Evolutionary conservation across 2,888 invertebrate genomes (phyloP), one percentile per base, ranked within the genome.

Genomic region (Lysandra coridon): DNA sequence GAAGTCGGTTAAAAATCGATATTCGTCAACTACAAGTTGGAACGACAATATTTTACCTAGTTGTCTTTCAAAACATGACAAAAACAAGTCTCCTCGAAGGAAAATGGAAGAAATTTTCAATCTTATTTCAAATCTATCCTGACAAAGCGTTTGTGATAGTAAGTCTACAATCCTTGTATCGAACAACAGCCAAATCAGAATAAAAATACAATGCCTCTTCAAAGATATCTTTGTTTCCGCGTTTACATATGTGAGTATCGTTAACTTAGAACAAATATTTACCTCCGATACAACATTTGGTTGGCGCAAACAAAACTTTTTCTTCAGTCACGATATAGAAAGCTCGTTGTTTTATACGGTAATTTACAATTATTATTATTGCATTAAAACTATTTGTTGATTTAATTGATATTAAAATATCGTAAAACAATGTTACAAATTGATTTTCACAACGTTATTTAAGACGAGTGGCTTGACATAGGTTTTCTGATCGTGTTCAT

Each of bases 291-390:
- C 80, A 69, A 79, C 78, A 81, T 81, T 80, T 80, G 82, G 74
- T 75, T 73, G 40, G 75, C 69, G 77, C n/a, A 78, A 80, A 79
- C 80, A 82, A 73, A 79, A 78, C 80, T 83, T 82, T 81, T 73
- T 79, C 62, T 79, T 79, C 80, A 80, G 82, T 82, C 83, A 83
- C 83, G 80, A 83, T 83, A 84, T 83, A 81, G 82, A 82, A 83
- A 83, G 81, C 81, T 83, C 82, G 1, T 64, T 17, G 69, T 37
- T 69, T 69, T 37, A 78, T 17, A 78, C 33, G 10, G 44, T 69
- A 33, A 4, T 4, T 78, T 49, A 33, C 30, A 69, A 69, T 78
- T 49, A 49, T 49, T 10, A 49, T 49, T 49, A 10, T 44, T 44
- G 10, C 7, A 40, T 49, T 10, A 10, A 49, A 49, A 44, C 44